A percentile compares a stretch with the other conserved stretches of the same genome.
phyloP scores from a whole-genome alignment of 2,113 vertebrate genomes.

The Osmerus mordax region DNA sequence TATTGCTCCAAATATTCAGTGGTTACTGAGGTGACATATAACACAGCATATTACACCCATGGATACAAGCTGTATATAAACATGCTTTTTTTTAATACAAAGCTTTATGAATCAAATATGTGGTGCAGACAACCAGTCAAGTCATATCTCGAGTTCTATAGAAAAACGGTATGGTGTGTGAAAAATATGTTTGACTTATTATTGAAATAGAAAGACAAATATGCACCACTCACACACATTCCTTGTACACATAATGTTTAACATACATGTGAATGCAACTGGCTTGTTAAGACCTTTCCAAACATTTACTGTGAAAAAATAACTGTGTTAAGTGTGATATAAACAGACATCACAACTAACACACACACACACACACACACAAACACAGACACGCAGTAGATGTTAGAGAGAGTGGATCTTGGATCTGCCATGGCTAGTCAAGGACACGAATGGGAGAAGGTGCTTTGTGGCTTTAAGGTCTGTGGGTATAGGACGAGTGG shows the following conservation, averaged over 20 bases:
- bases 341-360: conserved; percentile 23
- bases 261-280: background rate
- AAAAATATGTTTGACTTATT: too few relatives aligned
- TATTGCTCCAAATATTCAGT: conserved; percentile 5
- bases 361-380: background rate
- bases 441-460: conserved; percentile 63
- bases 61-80: too few relatives aligned
- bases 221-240: too few relatives aligned
- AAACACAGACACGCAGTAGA: conserved; percentile 7
- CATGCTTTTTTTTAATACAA: background rate
- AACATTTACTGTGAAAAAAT: background rate
- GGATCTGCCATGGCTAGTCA: conserved; percentile 53
- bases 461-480: conserved; percentile 65
- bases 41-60: too few relatives aligned
- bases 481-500: conserved; percentile 39
- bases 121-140: too few relatives aligned
- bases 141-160: too few relatives aligned
- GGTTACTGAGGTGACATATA: background rate
- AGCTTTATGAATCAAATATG: background rate
- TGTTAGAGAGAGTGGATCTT: conserved; percentile 35
- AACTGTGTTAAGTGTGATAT: background rate
- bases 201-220: too few relatives aligned
- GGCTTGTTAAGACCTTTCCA: background rate
- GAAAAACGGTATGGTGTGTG: too few relatives aligned
- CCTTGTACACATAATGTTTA: background rate